Percentiles rank a stretch among this genome's conserved stretches.
Conservation (phyloP, 2,888 invertebrate species). For the Aproaerema taeniolella region DNA sequence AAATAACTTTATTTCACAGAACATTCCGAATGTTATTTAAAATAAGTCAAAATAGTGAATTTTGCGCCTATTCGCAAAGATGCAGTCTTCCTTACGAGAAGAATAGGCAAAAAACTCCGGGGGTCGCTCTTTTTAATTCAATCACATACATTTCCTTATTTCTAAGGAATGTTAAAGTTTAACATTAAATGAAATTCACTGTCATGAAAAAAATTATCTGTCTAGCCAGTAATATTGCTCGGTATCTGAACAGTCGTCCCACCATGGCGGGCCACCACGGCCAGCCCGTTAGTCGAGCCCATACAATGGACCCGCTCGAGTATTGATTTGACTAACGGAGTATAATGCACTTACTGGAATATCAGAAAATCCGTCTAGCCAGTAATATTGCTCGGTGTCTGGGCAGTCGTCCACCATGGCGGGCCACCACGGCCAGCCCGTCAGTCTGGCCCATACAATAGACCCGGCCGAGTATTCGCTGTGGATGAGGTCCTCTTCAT, state of each 20-base stretch:
- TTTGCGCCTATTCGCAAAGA: no score
- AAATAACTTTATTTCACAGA: no score
- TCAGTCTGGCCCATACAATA: constrained; percentile 79
- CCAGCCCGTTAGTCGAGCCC: constrained; percentile 78
- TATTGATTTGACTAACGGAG: no score
- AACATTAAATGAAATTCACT: no score
- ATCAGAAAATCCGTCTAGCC: constrained; percentile 73
- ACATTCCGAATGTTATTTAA: no score
- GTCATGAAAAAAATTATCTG: no score
- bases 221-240: constrained; percentile 79
- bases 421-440: constrained; percentile 84
- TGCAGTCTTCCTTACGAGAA: no score
- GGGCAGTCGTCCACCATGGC: constrained; percentile 84
- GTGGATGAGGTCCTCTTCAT: constrained; percentile 75
- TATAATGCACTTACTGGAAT: constrained; percentile 74
- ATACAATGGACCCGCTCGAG: constrained; percentile 81
- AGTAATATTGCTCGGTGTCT: constrained; percentile 77
- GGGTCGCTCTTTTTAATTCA: no score
- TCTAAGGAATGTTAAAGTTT: no score
- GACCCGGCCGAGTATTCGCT: constrained; percentile 80
- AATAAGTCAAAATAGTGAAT: no score
- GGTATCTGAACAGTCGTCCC: constrained; percentile 80
- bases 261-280: constrained; percentile 87
- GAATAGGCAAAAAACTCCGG: no score
- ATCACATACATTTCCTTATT: no score